phyloP scores from a whole-genome alignment of 2,888 invertebrate species.

The Heliconius ismenius region DNA sequence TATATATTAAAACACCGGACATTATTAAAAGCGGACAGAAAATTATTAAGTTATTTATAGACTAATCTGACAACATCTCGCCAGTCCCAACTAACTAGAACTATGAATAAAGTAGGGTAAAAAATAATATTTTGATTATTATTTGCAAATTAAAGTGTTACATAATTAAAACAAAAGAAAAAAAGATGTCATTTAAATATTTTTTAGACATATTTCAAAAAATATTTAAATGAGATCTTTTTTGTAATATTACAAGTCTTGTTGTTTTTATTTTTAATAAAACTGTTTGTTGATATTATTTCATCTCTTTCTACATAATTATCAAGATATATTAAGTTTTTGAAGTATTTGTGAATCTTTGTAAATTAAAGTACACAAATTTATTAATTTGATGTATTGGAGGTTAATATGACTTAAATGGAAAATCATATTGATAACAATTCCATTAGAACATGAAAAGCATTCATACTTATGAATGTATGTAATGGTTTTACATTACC shows the following conservation, averaged over 20 bases:
- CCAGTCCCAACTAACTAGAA: not conserved
- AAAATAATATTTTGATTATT: no score
- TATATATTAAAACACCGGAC: not conserved
- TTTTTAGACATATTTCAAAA: no score
- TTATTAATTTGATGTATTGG: not conserved
- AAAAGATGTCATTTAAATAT: no score
- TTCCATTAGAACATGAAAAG: not conserved
- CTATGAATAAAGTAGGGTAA: not conserved
- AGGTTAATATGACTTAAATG: not conserved
- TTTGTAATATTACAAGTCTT: no score
- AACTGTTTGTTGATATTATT: not conserved
- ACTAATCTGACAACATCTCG: not conserved
- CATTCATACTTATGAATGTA: not conserved
- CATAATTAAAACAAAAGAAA: not conserved
- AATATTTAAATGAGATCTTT: no score
- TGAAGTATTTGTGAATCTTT: not conserved
- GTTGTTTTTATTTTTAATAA: no score
- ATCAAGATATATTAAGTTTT: not conserved
- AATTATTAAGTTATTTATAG: not conserved
- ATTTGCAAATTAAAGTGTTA: no score
- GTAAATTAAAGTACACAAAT: not conserved
- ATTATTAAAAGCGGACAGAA: not conserved
- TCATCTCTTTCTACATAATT: not conserved
- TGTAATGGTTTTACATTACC: not conserved
- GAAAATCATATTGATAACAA: not conserved